Evolutionary conservation across 1,140 invertebrate species (phyloP).

Genomic region (Myzus persicae): DNA sequence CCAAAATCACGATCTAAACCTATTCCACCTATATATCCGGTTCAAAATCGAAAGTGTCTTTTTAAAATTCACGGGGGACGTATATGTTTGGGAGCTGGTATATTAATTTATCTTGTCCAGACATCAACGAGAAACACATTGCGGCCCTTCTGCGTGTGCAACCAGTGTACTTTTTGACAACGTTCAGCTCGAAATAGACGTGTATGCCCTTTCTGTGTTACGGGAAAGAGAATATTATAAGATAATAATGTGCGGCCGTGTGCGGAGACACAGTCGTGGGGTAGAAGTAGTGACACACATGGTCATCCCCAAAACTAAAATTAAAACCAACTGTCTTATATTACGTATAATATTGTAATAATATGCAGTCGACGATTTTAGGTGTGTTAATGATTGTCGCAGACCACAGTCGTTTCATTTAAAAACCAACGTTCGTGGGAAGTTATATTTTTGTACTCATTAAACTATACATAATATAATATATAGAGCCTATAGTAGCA

Average conservation of each 20-base stretch:
- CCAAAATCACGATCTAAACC: not conserved
- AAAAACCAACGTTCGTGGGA: not conserved
- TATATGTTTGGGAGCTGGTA: not conserved
- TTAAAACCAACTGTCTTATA: constrained; percentile 31
- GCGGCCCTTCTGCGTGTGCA: not conserved
- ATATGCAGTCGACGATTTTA: not conserved
- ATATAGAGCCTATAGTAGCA: too few relatives aligned
- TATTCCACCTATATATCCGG: not conserved
- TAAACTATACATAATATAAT: too few relatives aligned
- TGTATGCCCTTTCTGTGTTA: not conserved
- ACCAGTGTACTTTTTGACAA: not conserved
- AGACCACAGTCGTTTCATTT: not conserved
- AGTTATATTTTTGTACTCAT: not conserved
- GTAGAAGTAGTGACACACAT: not conserved
- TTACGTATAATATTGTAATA: not conserved
- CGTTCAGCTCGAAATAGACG: constrained; percentile 14
- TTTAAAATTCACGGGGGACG: not conserved
- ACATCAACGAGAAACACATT: constrained; percentile 45
- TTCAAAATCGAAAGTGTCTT: not conserved
- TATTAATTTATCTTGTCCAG: constrained; percentile 1
- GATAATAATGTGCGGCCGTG: not conserved
- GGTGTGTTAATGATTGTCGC: not conserved
- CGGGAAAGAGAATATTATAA: not conserved
- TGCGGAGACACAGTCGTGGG: not conserved
- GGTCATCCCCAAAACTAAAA: not conserved